phyloP scores from a whole-genome alignment of 2,888 invertebrate genomes.

The Pterobdella sp. region DNA sequence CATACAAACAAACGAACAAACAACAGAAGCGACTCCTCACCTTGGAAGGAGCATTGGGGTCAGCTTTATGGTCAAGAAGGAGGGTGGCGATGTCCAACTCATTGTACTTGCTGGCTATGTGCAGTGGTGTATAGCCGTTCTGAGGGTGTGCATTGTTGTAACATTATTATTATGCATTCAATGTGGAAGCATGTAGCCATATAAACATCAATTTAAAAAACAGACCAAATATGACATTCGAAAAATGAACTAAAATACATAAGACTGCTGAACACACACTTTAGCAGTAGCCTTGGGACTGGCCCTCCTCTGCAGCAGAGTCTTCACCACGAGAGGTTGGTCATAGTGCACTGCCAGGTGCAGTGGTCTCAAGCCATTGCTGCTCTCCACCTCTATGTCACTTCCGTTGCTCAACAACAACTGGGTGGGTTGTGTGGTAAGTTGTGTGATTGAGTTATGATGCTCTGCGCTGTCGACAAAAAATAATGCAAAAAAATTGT shows the following conservation, averaged over 20 bases:
- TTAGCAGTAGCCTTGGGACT: constrained; percentile 92
- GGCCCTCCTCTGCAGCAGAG: constrained; percentile 86
- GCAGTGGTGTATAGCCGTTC: constrained; percentile 96
- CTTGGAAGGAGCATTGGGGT: constrained; percentile 91
- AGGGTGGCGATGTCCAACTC: constrained; percentile 98
- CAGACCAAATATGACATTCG: neutral
- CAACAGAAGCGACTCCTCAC: too few relatives aligned
- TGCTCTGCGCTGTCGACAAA: too few relatives aligned
- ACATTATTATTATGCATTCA: too few relatives aligned
- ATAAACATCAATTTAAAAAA: neutral
- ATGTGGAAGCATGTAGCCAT: too few relatives aligned
- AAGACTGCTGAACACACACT: constrained; percentile 38
- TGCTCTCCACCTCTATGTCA: constrained; percentile 88
- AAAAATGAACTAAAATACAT: neutral
- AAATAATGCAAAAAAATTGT: too few relatives aligned
- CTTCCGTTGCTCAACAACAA: too few relatives aligned
- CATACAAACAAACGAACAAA: too few relatives aligned
- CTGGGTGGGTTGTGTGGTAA: too few relatives aligned
- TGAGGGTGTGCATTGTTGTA: constrained; percentile 39
- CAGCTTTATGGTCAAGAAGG: constrained; percentile 85
- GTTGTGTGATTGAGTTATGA: too few relatives aligned
- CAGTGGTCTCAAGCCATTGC: constrained; percentile 85
- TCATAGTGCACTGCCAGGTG: constrained; percentile 98
- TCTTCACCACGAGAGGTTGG: constrained; percentile 70
- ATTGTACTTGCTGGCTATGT: constrained; percentile 97